A percentile compares a stretch with the other conserved stretches of the same genome.
Conservation (phyloP, 2,797 vertebrate genomes). For the Oryzias sinensis region DNA sequence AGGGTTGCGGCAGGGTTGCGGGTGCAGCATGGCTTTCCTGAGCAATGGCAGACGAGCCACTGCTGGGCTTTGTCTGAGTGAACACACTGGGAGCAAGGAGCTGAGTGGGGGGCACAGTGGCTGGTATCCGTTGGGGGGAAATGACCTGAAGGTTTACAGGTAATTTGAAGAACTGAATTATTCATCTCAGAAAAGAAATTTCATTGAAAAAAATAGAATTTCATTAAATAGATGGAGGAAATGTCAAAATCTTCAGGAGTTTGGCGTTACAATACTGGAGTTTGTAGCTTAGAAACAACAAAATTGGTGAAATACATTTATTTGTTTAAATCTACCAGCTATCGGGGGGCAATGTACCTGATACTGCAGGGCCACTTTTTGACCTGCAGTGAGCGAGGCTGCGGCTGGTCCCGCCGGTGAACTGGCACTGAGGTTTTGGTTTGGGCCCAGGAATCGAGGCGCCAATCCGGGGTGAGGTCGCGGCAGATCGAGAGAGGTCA, state of each 20-base stretch:
- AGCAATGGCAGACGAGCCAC: conserved; percentile 4
- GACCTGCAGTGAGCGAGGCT: conserved; percentile 39
- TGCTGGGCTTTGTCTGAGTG: conserved; percentile 68
- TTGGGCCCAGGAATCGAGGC: conserved; percentile 84
- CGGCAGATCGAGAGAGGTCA: conserved; percentile 67
- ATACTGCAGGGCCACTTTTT: conserved; percentile 77
- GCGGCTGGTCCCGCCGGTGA: conserved; percentile 44
- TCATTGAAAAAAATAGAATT: too few relatives aligned
- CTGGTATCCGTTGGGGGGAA: conserved; percentile 81
- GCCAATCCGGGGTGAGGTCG: conserved; percentile 80
- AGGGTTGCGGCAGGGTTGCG: conserved; percentile 43
- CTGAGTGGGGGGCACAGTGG: conserved; percentile 76
- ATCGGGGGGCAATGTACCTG: conserved; percentile 73
- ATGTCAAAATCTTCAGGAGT: too few relatives aligned
- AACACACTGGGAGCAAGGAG: conserved; percentile 91
- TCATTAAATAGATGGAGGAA: too few relatives aligned
- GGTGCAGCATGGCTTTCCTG: conserved; percentile 41
- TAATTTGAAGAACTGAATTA: background rate
- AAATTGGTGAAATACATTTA: too few relatives aligned
- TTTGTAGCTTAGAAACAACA: too few relatives aligned
- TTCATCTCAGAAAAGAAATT: too few relatives aligned
- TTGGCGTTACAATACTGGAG: too few relatives aligned
- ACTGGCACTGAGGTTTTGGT: conserved; percentile 49
- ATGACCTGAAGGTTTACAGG: conserved; percentile 70
- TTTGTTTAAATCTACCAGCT: too few relatives aligned